These are phyloP conservation scores for Anguilla japonica DNA, from an alignment of 2,113 vertebrate species.

Conservation along the genomic window DNA sequence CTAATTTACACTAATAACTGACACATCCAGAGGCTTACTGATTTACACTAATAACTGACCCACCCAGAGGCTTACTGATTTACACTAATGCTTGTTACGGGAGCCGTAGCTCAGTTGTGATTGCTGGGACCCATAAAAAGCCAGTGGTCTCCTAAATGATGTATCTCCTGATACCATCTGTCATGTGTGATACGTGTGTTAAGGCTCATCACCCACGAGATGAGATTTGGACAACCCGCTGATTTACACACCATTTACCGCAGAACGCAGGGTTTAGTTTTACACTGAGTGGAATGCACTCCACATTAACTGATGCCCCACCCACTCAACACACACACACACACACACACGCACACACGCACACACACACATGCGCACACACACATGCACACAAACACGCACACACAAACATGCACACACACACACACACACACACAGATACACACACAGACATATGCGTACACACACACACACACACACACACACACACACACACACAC, in stretches of 20 bases:
- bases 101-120: not conserved
- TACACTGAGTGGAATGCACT: not conserved
- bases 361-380: conserved; percentile 27
- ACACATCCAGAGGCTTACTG: not conserved
- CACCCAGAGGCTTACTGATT: not conserved
- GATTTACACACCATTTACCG: not conserved
- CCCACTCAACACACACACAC: conserved; percentile 24
- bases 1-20: not conserved
- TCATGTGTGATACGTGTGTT: not conserved
- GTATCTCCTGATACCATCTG: not conserved
- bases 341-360: conserved; percentile 1
- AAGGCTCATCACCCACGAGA: not conserved
- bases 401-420: too few relatives aligned
- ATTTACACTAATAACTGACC: not conserved
- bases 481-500: conserved; percentile 15
- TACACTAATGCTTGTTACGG: not conserved
- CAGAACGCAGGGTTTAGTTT: not conserved
- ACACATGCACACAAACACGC: conserved; percentile 31
- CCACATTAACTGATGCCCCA: not conserved
- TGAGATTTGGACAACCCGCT: not conserved
- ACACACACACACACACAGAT: conserved; percentile 4
- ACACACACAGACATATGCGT: conserved; percentile 34
- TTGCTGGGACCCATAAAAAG: not conserved
- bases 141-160: not conserved
- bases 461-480: conserved; percentile 21